Base-by-base conservation (phyloP, 2,888 invertebrate species). In the Amphipoea lucens region DNA sequence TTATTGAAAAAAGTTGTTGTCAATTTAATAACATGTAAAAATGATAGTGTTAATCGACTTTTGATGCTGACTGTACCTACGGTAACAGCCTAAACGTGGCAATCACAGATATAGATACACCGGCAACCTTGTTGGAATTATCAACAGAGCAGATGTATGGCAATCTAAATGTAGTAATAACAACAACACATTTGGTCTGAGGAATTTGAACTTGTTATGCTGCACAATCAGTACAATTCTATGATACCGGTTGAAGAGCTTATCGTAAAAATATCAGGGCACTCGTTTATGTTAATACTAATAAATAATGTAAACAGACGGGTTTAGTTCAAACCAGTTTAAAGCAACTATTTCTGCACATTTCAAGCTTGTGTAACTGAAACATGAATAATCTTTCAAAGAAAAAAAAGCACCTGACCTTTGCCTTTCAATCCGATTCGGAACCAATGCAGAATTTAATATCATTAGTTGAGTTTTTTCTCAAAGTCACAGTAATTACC, bases 381-480 rank as follows among this genome's bases (percentile, higher is more conserved):
- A 60, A 36, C 62, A 74, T 67, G 29, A 76, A 79, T 36, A 76
- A 29, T 14, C 20, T 68, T 69, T 70, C 74, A 80, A 67, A 84
- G 76, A 63, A 69, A 63, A 63, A 69, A 63, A 84, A 82, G 80
- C 79, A 82, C n/a, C 23, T 77, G 85, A 85, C 82, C 84, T 78
- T 71, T 88, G 84, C 84, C 87, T 89, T 90, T 90, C 89, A 81
- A 77, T 88, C 83, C 85, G 82, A 88, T 91, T 82, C 88, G 90
- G 87, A 90, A 86, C 81, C 85, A 88, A 89, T 84, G 89, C 71
- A 85, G 80, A 92, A 91, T 92, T 90, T 91, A 92, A 94, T 93
- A 90, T 92, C 85, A 90, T 93, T 91, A 92, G 91, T 90, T 90
- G 90, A 91, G 90, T 87, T 90, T 89, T 90, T 92, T 89, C 4